Conservation (phyloP, 2,113 vertebrate species). For the Scartelaos histophorus region DNA sequence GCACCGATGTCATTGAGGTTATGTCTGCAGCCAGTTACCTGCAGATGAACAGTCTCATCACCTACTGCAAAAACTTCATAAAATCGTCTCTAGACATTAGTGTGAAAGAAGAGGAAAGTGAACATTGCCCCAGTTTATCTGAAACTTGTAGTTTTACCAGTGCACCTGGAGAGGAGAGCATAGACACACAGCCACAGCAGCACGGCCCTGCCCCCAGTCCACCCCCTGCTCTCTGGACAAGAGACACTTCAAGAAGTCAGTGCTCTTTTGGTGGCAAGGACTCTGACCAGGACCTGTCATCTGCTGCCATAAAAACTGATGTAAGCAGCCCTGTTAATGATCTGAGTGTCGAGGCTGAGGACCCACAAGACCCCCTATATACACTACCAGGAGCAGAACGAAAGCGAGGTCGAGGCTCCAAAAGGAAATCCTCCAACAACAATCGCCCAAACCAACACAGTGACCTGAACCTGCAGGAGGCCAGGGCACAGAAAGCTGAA, state of each 20-base stretch:
- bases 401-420: conserved; percentile 59
- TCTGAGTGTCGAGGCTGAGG: conserved; percentile 56
- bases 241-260: conserved; percentile 67
- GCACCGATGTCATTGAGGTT: conserved; percentile 95
- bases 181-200: conserved; percentile 57
- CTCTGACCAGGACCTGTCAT: conserved; percentile 47
- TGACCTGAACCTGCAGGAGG: conserved; percentile 71
- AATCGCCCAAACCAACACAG: conserved; percentile 55
- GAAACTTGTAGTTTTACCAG: conserved; percentile 75
- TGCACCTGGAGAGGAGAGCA: conserved; percentile 55
- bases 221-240: conserved; percentile 73
- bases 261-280: conserved; percentile 66
- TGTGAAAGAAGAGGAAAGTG: conserved; percentile 81
- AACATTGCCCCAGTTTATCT: conserved; percentile 84
- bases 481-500: conserved; percentile 72
- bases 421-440: conserved; percentile 60
- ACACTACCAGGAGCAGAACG: conserved; percentile 64
- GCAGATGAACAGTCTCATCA: conserved; percentile 97
- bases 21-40: conserved; percentile 98
- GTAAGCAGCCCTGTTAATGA: conserved; percentile 53
- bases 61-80: conserved; percentile 95
- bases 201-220: conserved; percentile 56
- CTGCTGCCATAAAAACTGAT: conserved; percentile 51
- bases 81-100: conserved; percentile 91
- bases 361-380: conserved; percentile 67